phyloP scores from a whole-genome alignment of 2,888 invertebrate species.

The Agrotis puta region DNA sequence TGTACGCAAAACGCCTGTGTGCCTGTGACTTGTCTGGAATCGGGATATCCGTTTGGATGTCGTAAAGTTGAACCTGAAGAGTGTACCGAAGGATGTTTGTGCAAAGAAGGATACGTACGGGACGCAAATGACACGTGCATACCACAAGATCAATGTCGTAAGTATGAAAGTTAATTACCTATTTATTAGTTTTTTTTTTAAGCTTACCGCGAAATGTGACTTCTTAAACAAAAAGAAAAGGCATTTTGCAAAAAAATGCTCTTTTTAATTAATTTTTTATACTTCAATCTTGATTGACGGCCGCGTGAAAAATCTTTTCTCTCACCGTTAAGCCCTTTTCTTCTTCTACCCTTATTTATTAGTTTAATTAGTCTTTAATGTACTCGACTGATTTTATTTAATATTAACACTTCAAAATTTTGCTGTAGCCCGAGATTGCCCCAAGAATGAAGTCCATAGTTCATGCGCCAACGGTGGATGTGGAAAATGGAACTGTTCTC shows the following conservation, averaged over 20 bases:
- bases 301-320: no score
- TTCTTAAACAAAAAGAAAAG: no score
- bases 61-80: conserved; percentile 36
- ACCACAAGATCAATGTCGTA: conserved; percentile 68
- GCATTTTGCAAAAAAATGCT: no score
- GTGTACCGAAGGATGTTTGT: conserved; percentile 70
- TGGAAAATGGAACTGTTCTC: conserved; percentile 69
- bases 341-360: no score
- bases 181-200: not conserved
- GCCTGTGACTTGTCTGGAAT: conserved; percentile 63
- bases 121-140: conserved; percentile 68
- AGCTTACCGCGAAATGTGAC: no score
- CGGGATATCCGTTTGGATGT: conserved; percentile 63
- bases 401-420: not conserved
- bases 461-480: conserved; percentile 74
- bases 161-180: conserved; percentile 15
- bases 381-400: not conserved
- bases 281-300: no score
- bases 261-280: no score
- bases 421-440: no score
- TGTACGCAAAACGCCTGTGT: conserved; percentile 62
- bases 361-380: no score
- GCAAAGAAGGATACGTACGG: conserved; percentile 67
- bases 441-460: conserved; percentile 67
- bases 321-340: no score